Evolutionary conservation across 2,113 vertebrate genomes (phyloP), one percentile per base, ranked within the genome.

Genomic region (Anguilla japonica): DNA sequence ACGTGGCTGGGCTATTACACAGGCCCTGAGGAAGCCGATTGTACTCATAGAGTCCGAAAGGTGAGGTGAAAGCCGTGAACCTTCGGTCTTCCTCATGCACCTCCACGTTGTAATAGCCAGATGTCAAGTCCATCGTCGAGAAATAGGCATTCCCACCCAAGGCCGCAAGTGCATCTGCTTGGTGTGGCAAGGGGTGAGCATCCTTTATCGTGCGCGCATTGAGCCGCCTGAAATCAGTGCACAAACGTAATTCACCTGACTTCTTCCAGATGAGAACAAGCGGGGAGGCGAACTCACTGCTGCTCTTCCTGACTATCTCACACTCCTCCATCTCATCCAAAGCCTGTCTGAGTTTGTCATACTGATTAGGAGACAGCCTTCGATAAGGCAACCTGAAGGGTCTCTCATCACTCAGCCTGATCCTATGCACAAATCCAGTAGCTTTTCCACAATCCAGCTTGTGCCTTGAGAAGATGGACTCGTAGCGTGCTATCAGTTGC

Each of bases 71-170:
- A 20, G 86, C 82, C 43, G 82, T 87, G 60, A 75, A 87, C 82
- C n/a, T 87, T 41, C 43, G 26, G 41, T 87, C 86, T 34, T 84
- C 86, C 57, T 87, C 53, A 71, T 87, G 86, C 13, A 86, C 79
- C 75, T 79, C 41, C 22, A 82, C 34, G 39, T 86, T 82, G 81
- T 53, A 86, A 67, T 81, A 86, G 39, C 78, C 41, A 82, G 75
- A 81, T 20, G 71, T 81, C 46, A 81, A 29, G 22, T 86, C 75
- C 75, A 86, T 86, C n/a, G 41, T 80, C 8, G 60, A 78, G 26
- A 81, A 86, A 81, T 41, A 86, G 43, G 82, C 82, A 89, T 89
- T 89, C 16, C 79, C 86, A 4, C 86, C 83, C 40, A 34, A 34
- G 34, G 34, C 34, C 34, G 34, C 34, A 34, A 34, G 34, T 34